Conservation (phyloP, 2,888 invertebrate species). For the Sericinus montela region DNA sequence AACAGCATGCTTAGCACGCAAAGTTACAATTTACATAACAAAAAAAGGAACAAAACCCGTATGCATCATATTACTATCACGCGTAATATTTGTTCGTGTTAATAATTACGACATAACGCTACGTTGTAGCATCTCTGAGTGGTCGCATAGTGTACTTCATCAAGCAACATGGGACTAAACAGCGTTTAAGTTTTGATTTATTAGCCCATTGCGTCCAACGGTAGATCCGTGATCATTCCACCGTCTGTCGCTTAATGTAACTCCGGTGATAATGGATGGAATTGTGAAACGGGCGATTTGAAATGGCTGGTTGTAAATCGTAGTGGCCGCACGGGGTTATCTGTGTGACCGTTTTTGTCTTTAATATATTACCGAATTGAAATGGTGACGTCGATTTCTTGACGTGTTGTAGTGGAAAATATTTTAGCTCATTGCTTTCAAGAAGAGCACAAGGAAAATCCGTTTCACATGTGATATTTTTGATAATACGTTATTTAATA, state of each 20-base stretch:
- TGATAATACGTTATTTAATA: background rate
- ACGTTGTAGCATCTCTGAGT: constrained; percentile 45
- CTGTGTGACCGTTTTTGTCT: constrained; percentile 4
- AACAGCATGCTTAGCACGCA: constrained; percentile 11
- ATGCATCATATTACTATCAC: background rate
- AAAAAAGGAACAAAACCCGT: background rate
- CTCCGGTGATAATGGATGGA: constrained; percentile 19
- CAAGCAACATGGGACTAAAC: constrained; percentile 48
- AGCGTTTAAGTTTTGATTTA: constrained; percentile 69
- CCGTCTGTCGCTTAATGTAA: constrained; percentile 21
- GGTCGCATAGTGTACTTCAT: constrained; percentile 46
- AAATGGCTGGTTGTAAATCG: constrained; percentile 14
- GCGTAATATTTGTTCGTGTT: constrained; percentile 4
- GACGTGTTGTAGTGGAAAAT: background rate
- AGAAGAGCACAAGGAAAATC: constrained; percentile 8
- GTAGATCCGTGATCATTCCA: constrained; percentile 38
- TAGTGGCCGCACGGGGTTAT: background rate
- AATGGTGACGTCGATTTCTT: background rate
- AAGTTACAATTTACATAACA: constrained; percentile 8
- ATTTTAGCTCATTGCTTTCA: background rate
- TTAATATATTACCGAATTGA: constrained; percentile 5
- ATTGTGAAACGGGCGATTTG: constrained; percentile 12
- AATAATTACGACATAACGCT: constrained; percentile 19
- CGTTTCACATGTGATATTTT: background rate
- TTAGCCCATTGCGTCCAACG: constrained; percentile 48